Evolutionary conservation across 64 coral and sea anemone species (phyloP), one percentile per base, ranked within the genome.

Genomic region (Montipora efflorescens): DNA sequence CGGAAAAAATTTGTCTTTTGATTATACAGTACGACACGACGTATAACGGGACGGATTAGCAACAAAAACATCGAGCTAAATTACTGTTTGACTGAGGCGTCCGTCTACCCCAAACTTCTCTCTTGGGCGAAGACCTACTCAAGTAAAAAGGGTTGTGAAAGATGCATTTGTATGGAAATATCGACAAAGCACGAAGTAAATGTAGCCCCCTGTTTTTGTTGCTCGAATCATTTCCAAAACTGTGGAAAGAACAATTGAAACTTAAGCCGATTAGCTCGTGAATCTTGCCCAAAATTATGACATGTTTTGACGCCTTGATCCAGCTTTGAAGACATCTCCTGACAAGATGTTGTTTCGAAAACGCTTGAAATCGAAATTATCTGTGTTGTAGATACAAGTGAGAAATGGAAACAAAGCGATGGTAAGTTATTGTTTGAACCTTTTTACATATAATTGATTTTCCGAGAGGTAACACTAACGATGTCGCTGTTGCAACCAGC

Each of bases 401-500:
- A 71, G 46, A 45, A 50, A 51, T 19, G 44, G 45, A 71, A 70
- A 86, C 28, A 8, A 72, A 86, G 67, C 7, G 19, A n/a, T 71
- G 47, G 36, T 86, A 49, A 22, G 61, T 72, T 71, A 71, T 72
- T 72, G 25, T 8, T 64, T 44, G 46, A 86, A 18, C 48, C 15
- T 52, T 59, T 59, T 51, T 78, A 50, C 47, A 47, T 46, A 14
- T 44, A 43, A 47, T 71, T 86, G 48, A 8, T 19, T 36, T 36
- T 36, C 36, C 36, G 36, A 18, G 46, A 14, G 43, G 5, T 49
- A 86, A 50, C 82, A 86, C 67, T 16, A 86, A 18, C 59, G 18
- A 48, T 86, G 82, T 86, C 19, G 82, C 49, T 25, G 82, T 44
- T 71, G 16, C 19, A 70, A 86, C 82, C 82, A 86, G 82, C 82